phyloP scores from a whole-genome alignment of 2,888 invertebrate genomes.

The Hyposoter didymator region DNA sequence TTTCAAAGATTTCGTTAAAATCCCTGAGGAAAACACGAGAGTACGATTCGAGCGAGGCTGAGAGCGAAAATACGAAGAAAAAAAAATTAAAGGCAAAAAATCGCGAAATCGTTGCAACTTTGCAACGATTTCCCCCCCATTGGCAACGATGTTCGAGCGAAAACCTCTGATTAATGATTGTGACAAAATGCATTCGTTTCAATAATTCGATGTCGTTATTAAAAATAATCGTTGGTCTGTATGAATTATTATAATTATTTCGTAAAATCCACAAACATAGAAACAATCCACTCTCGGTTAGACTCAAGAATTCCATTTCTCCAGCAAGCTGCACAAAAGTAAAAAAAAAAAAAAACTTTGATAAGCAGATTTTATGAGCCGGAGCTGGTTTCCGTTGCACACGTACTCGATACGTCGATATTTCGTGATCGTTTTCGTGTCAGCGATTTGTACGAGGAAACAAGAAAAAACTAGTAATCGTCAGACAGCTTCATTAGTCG shows the following conservation, averaged over 20 bases:
- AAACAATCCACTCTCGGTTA: background rate
- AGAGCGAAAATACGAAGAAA: constrained; percentile 10
- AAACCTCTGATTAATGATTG: background rate
- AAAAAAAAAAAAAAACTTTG: background rate
- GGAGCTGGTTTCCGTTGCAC: background rate
- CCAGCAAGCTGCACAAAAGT: background rate
- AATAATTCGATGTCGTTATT: background rate
- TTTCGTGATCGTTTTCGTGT: background rate
- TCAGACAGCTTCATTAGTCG: background rate
- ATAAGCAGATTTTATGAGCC: background rate
- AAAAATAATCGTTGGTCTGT: background rate
- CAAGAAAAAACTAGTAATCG: constrained; percentile 5
- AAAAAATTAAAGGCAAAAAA: background rate
- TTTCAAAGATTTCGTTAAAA: constrained; percentile 44
- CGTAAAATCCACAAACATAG: background rate
- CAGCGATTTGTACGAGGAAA: background rate
- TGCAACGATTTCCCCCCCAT: background rate
- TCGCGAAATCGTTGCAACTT: background rate
- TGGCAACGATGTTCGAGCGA: background rate
- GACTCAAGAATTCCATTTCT: background rate
- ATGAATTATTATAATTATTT: background rate
- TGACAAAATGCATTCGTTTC: background rate
- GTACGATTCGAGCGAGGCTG: constrained; percentile 10
- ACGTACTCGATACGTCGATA: background rate
- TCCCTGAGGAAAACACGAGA: constrained; percentile 30